phyloP scores from a whole-genome alignment of 92 coral and sea anemone genomes.

The Isaurus tuberculatus region DNA sequence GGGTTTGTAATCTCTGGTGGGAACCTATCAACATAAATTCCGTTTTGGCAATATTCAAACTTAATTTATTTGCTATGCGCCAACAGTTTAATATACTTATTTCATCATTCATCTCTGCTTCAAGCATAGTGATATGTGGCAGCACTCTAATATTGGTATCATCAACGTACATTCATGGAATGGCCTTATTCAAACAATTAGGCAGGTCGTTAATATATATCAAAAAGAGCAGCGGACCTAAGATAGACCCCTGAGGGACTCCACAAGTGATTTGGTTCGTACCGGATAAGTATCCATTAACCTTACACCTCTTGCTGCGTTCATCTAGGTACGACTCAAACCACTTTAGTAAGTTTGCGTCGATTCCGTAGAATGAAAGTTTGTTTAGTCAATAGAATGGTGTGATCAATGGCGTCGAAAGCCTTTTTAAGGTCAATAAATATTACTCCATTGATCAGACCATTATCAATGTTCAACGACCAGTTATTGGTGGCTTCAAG shows the following conservation, averaged over 20 bases:
- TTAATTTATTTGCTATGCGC: no score
- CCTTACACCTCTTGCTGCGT: slow-evolving; percentile 20
- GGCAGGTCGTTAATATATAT: slow-evolving; percentile 10
- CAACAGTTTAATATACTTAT: no score
- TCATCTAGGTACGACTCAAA: slow-evolving; percentile 8
- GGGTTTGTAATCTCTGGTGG: no score
- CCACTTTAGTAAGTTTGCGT: slow-evolving; percentile 5
- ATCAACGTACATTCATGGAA: slow-evolving; percentile 16
- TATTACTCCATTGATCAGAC: slow-evolving; percentile 17
- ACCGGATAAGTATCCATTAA: background rate
- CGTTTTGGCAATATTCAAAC: no score
- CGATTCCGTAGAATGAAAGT: slow-evolving; percentile 6
- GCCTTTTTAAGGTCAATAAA: slow-evolving; percentile 12
- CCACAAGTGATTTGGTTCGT: slow-evolving; percentile 16
- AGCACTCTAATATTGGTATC: background rate
- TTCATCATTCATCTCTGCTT: no score
- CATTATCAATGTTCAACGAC: slow-evolving; percentile 16
- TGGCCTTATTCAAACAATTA: background rate
- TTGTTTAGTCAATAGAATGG: slow-evolving; percentile 22
- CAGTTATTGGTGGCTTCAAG: slow-evolving; percentile 5
- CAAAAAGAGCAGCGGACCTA: slow-evolving; percentile 25
- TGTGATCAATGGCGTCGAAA: slow-evolving; percentile 40
- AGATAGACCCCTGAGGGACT: slow-evolving; percentile 25
- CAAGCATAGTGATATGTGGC: background rate
- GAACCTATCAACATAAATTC: no score